Base-by-base conservation (phyloP, 2,113 vertebrate genomes). In the Reinhardtius hippoglossoides region DNA sequence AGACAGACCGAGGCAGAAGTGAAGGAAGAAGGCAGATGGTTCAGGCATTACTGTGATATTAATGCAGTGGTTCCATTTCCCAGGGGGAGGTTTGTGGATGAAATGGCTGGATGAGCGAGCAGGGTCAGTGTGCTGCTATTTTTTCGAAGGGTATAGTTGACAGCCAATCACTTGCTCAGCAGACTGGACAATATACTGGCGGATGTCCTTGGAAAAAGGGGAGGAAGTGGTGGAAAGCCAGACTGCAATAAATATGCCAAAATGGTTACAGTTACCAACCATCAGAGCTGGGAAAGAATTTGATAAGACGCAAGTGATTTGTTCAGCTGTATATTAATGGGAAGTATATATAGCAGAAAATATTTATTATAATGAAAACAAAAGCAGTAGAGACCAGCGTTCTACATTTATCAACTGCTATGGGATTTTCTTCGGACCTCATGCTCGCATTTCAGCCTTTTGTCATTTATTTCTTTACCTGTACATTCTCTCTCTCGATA, bases 161-260 rank as follows among this genome's bases (percentile, higher is more conserved):
- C 78, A 78, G 64, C 60, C 10, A 70, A 67, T 82, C 76, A 73
- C 59, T 72, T 81, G 78, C 74, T 79, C 71, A 68, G 58, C 71
- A 65, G 60, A 76, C 76, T 76, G 74, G 67, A 67, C 67, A 81
- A 73, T 74, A 21, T 21, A 63, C 48, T 58, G 65, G 23, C 31
- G 20, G 26, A 73, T 27, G 16, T 50, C 26, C 58, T 55, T 62
- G 35, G 26, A 42, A 74, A 46, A 54, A 8, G 50, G 46, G 0
- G 31, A 27, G 44, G 18, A 77, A 18, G 62, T 44, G 54, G 26
- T 42, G 31, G 26, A 65, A 68, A 58, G 26, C 20, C 56, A 70
- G 73, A 6, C 46, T 20, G 76, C 7, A 35, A 64, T 66, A 67
- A 52, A 66, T 62, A 68, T 58, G 26, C 44, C 55, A 55, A 37